Base-by-base conservation (phyloP, 2,797 vertebrate species). In the Galagoides demidoff region DNA sequence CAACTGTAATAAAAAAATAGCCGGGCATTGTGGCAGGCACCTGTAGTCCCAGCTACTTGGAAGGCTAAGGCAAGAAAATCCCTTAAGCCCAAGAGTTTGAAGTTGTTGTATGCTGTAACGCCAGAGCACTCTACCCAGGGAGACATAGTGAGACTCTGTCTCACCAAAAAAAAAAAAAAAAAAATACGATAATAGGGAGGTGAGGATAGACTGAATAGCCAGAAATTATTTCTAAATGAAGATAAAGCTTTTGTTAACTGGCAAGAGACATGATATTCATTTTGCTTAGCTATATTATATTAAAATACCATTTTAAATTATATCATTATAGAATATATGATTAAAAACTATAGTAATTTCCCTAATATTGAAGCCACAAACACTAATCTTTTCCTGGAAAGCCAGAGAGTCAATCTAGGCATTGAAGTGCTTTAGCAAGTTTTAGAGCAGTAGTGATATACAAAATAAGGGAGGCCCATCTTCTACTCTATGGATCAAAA, bases 401-500 rank as follows among this genome's bases (percentile, higher is more conserved):
- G 61, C 5, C 82, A 45, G 84, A 59, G 22, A 59, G 52, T 81
- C 37, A 31, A 37, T 23, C 3, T 20, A 93, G 27, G 29, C 11
- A 70, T 20, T 43, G 13, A 92, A 74, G 49, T 43, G 25, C 64
- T 90, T 85, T 23, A 52, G 22, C 19, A 76, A 74, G 34, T 49
- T 85, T 89, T 61, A 94, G 76, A 93, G 81, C 25, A 82, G 55
- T 39, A 88, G 10, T n/a, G 74, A 88, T 31, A 85, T 4, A 49
- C 10, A 83, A 89, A 94, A 81, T 88, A 95, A 88, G 79, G 88
- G 85, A 96, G 86, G 92, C 76, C 52, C 82, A 93, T 93, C 90
- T 96, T 94, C 81, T 70, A 92, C 22, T 95, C 82, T 89, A 86
- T 94, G 95, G 43, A 90, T 88, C 37, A 85, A 97, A 93, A 85